Evolutionary conservation across 2,888 invertebrate genomes (phyloP).

Genomic region (Nemurella pictetii): DNA sequence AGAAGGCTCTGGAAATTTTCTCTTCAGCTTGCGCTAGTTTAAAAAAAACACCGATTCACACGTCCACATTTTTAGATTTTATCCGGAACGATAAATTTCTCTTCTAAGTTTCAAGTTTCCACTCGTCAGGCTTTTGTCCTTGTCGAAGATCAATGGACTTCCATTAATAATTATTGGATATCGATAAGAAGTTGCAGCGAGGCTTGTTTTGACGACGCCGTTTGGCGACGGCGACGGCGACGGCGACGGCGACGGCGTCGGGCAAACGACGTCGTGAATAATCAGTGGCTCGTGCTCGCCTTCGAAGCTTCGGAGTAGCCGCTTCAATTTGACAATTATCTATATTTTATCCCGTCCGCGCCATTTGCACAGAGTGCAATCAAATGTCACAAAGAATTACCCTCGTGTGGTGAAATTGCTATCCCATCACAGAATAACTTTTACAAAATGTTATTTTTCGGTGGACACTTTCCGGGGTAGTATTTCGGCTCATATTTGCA

Average conservation of each 20-base stretch:
- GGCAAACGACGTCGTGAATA: not conserved
- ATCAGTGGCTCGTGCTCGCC: not conserved
- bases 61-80: constrained; percentile 3
- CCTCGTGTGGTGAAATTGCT: not conserved
- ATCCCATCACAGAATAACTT: not conserved
- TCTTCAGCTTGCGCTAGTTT: not conserved
- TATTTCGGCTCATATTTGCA: no score
- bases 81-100: not conserved
- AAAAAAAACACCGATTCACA: not conserved
- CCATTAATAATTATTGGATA: not conserved
- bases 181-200: not conserved
- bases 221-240: no score
- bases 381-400: not conserved
- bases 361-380: not conserved
- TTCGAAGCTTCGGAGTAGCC: not conserved
- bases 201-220: not conserved
- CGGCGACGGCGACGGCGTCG: no score
- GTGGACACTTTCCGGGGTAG: no score
- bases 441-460: not conserved
- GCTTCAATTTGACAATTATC: not conserved
- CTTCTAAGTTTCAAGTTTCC: not conserved
- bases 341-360: not conserved
- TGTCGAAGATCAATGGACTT: not conserved
- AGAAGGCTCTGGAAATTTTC: not conserved
- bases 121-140: not conserved